Conservation (phyloP, 2,797 vertebrate genomes). For the Cyprinella venusta region DNA sequence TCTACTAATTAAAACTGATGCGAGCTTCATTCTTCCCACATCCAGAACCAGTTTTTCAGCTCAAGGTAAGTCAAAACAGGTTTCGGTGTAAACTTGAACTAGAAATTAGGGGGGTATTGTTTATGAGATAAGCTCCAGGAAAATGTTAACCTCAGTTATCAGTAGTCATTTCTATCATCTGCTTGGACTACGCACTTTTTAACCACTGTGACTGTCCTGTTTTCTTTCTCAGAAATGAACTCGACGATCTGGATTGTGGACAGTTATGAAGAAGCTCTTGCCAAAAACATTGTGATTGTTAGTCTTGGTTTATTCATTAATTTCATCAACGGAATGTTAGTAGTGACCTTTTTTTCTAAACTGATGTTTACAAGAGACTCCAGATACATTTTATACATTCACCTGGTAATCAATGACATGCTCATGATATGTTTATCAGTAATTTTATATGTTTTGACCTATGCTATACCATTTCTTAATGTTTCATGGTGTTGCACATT, state of each 20-base stretch:
- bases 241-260: not conserved
- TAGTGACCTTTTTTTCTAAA: slow-evolving; percentile 69
- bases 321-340: slow-evolving; percentile 72
- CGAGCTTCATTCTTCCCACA: not conserved
- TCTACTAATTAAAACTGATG: not conserved
- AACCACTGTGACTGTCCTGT: not conserved
- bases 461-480: slow-evolving; percentile 62
- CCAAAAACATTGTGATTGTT: slow-evolving; percentile 74
- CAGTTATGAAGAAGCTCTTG: slow-evolving; percentile 66
- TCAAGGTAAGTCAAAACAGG: not conserved
- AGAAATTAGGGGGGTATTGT: not conserved
- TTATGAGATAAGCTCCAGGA: not conserved
- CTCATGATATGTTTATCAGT: slow-evolving; percentile 65
- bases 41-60: not conserved
- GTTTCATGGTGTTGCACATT: slow-evolving; percentile 61
- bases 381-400: slow-evolving; percentile 75
- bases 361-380: slow-evolving; percentile 59
- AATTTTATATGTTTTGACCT: slow-evolving; percentile 61
- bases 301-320: slow-evolving; percentile 70
- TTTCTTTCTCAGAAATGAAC: not conserved
- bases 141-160: not conserved
- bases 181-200: not conserved
- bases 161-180: not conserved
- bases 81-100: not conserved
- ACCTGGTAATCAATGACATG: slow-evolving; percentile 73